phyloP scores from a whole-genome alignment of 2,797 vertebrate genomes.

The Micropoecilia bifurca region DNA sequence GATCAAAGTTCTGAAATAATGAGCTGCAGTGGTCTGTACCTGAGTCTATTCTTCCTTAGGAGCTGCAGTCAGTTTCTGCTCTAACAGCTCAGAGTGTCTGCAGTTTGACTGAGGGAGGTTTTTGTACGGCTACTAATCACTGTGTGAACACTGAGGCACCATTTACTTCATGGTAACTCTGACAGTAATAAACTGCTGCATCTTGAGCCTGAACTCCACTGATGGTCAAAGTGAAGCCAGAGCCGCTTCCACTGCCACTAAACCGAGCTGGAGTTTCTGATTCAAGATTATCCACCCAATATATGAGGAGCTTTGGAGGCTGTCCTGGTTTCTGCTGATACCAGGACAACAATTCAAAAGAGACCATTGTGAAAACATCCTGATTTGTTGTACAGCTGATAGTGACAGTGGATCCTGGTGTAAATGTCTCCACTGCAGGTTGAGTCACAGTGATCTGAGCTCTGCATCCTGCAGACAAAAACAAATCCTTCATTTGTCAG shows the following conservation, averaged over 20 bases:
- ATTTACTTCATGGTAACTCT: accelerated
- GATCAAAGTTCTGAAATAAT: not conserved
- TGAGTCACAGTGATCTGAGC: slow-evolving; percentile 55
- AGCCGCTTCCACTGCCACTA: slow-evolving; percentile 45
- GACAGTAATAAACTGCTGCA: slow-evolving; percentile 56
- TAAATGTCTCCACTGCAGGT: slow-evolving; percentile 21
- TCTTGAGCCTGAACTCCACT: slow-evolving; percentile 60
- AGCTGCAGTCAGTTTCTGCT: slow-evolving; percentile 5
- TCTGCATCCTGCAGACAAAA: slow-evolving; percentile 30
- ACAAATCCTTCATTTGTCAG: slow-evolving; percentile 37
- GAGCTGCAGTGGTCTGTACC: slow-evolving; percentile 40
- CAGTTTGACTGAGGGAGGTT: slow-evolving; percentile 59
- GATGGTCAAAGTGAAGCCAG: slow-evolving; percentile 58
- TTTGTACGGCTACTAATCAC: slow-evolving; percentile 54
- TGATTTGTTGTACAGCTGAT: slow-evolving; percentile 8
- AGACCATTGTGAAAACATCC: too few species aligned
- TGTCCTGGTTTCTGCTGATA: slow-evolving; percentile 42
- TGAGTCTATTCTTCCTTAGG: slow-evolving; percentile 30
- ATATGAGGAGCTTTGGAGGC: slow-evolving; percentile 27
- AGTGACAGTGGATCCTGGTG: slow-evolving; percentile 42
- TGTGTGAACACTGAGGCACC: not conserved
- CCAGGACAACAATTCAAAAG: not conserved
- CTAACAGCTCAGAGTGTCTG: slow-evolving; percentile 42
- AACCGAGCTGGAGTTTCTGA: slow-evolving; percentile 34
- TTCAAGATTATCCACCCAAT: accelerated